Conservation (phyloP, 2,113 vertebrate species). For the Megalops atlanticus region DNA sequence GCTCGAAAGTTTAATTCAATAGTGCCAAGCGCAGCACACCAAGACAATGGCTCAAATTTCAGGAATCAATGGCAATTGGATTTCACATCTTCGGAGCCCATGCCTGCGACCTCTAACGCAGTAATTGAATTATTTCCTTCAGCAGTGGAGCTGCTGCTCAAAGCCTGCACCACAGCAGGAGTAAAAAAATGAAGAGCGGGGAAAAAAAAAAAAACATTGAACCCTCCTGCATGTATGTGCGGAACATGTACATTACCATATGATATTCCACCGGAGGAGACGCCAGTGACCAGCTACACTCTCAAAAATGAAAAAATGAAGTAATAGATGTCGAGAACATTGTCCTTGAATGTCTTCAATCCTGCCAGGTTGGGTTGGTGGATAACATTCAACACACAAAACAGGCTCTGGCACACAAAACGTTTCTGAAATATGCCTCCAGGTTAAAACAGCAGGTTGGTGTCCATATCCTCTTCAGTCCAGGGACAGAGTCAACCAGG, state of each 20-base stretch:
- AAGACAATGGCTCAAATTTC: conserved; percentile 41
- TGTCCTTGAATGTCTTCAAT: not conserved
- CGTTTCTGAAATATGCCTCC: too few species aligned
- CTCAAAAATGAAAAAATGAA: not conserved
- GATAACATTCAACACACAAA: not conserved
- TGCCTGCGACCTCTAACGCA: conserved; percentile 25
- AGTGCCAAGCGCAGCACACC: conserved; percentile 23
- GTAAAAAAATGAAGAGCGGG: not conserved
- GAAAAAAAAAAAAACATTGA: not conserved
- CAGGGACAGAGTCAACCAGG: too few species aligned
- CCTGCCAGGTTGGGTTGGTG: not conserved
- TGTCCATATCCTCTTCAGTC: not conserved
- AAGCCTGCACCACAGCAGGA: not conserved
- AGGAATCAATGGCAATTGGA: conserved; percentile 49
- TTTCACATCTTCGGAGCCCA: conserved; percentile 33
- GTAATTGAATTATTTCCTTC: conserved; percentile 42
- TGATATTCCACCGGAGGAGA: not conserved
- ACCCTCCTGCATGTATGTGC: not conserved
- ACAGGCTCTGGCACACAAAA: not conserved
- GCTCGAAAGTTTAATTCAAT: conserved; percentile 49
- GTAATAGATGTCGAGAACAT: not conserved
- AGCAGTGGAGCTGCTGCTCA: conserved; percentile 30
- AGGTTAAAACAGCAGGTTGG: too few species aligned
- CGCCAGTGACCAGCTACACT: not conserved
- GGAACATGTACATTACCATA: conserved; percentile 1